Conservation (phyloP, 1,140 invertebrate genomes). For the Melitaea cinxia region DNA sequence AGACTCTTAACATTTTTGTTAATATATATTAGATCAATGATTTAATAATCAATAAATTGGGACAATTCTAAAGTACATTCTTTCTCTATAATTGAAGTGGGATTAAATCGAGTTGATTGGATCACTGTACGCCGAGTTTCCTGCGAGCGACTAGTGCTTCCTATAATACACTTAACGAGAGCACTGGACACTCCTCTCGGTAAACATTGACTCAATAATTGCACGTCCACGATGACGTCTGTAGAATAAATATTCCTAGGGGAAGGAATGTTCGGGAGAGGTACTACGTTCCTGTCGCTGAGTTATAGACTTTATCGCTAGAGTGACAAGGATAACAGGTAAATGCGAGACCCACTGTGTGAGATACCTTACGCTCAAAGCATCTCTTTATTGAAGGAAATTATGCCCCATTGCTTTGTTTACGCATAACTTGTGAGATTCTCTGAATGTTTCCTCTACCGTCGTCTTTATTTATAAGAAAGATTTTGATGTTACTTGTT, state of each 20-base stretch:
- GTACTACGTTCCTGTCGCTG: slow-evolving; percentile 27
- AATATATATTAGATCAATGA: no score
- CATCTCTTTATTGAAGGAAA: slow-evolving; percentile 74
- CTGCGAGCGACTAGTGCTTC: slow-evolving; percentile 58
- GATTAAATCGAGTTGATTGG: slow-evolving; percentile 16
- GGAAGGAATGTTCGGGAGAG: slow-evolving; percentile 53
- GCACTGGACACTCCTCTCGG: slow-evolving; percentile 59
- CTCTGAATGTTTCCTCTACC: slow-evolving; percentile 29
- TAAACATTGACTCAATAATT: slow-evolving; percentile 79
- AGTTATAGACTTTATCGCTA: slow-evolving; percentile 27
- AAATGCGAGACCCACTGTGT: slow-evolving; percentile 34
- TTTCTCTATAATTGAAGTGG: not conserved
- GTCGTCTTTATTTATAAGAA: slow-evolving; percentile 20
- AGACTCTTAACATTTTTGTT: no score
- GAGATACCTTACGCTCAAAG: slow-evolving; percentile 64
- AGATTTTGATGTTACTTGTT: slow-evolving; percentile 3
- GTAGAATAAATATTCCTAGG: slow-evolving; percentile 72
- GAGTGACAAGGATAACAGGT: slow-evolving; percentile 17
- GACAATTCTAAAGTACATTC: not conserved
- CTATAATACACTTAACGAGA: slow-evolving; percentile 65
- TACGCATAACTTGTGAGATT: slow-evolving; percentile 46
- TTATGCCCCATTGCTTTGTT: slow-evolving; percentile 71
- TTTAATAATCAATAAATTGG: not conserved
- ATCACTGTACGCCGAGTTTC: slow-evolving; percentile 8
- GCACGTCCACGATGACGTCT: slow-evolving; percentile 69